phyloP scores from a whole-genome alignment of 1,140 invertebrate genomes.

The Drosophila tristis region DNA sequence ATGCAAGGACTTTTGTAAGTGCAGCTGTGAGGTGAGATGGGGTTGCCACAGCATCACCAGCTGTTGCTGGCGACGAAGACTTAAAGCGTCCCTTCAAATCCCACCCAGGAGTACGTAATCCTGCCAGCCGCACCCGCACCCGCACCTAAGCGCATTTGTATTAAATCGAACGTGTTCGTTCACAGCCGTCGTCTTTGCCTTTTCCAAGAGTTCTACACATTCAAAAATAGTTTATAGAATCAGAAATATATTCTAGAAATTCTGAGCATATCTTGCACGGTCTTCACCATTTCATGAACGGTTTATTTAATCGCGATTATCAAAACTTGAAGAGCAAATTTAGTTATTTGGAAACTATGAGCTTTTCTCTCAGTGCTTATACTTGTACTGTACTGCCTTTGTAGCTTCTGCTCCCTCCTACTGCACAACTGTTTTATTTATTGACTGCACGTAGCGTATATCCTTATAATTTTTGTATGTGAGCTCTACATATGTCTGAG shows the following conservation, averaged over 20 bases:
- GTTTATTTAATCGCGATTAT: too few relatives aligned
- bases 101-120: constrained; percentile 33
- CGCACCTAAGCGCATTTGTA: constrained; percentile 68
- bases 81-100: constrained; percentile 71
- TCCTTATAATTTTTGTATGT: constrained; percentile 78
- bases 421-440: constrained; percentile 77
- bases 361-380: too few relatives aligned
- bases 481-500: constrained; percentile 55
- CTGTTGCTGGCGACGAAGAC: constrained; percentile 69
- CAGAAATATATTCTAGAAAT: too few relatives aligned
- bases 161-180: constrained; percentile 76
- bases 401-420: neutral
- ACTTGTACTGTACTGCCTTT: too few relatives aligned
- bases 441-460: constrained; percentile 80
- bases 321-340: too few relatives aligned
- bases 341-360: too few relatives aligned
- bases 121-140: constrained; percentile 22
- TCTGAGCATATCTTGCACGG: too few relatives aligned
- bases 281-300: too few relatives aligned
- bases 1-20: constrained; percentile 59
- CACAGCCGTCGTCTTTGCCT: constrained; percentile 35
- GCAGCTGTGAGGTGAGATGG: constrained; percentile 62
- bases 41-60: constrained; percentile 44
- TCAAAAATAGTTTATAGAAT: too few relatives aligned
- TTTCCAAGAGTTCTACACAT: neutral